Conservation (phyloP, 1,140 invertebrate genomes). For the Diorhabda carinulata region DNA sequence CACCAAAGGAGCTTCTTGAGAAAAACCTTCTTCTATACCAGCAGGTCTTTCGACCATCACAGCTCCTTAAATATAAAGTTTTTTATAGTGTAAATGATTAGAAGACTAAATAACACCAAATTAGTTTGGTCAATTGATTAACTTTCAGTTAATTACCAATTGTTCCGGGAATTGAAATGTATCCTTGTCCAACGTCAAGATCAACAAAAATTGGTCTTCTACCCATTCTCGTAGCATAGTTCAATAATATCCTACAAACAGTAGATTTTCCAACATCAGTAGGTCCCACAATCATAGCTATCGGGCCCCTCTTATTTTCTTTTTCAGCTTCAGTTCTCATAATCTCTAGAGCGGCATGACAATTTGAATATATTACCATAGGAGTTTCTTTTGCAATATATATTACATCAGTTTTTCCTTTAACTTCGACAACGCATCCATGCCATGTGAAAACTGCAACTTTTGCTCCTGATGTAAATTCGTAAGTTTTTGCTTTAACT, state of each 20-base stretch:
- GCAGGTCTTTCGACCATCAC: slow-evolving; percentile 86
- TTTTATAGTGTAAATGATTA: not conserved
- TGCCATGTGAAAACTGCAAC: slow-evolving; percentile 96
- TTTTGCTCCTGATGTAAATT: slow-evolving; percentile 86
- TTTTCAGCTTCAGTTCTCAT: slow-evolving; percentile 76
- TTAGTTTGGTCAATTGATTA: too few species aligned
- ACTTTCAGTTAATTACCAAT: slow-evolving; percentile 57
- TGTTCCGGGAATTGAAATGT: slow-evolving; percentile 88
- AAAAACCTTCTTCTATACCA: slow-evolving; percentile 89
- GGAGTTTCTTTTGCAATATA: slow-evolving; percentile 95
- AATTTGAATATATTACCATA: slow-evolving; percentile 93
- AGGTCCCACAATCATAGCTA: slow-evolving; percentile 90
- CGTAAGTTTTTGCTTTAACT: slow-evolving; percentile 89
- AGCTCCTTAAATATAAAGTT: slow-evolving; percentile 57
- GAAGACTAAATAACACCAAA: too few species aligned
- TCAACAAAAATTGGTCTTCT: slow-evolving; percentile 88
- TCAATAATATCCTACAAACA: slow-evolving; percentile 82
- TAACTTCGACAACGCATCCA: slow-evolving; percentile 80
- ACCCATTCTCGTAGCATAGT: slow-evolving; percentile 88
- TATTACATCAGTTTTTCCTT: slow-evolving; percentile 85
- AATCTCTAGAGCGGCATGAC: slow-evolving; percentile 90
- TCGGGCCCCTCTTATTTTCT: slow-evolving; percentile 69
- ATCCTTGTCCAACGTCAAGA: slow-evolving; percentile 93
- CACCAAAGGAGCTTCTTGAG: slow-evolving; percentile 84
- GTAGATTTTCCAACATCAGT: slow-evolving; percentile 96